Base-by-base conservation (phyloP, 2,888 invertebrate genomes). In the Agrotis clavis region DNA sequence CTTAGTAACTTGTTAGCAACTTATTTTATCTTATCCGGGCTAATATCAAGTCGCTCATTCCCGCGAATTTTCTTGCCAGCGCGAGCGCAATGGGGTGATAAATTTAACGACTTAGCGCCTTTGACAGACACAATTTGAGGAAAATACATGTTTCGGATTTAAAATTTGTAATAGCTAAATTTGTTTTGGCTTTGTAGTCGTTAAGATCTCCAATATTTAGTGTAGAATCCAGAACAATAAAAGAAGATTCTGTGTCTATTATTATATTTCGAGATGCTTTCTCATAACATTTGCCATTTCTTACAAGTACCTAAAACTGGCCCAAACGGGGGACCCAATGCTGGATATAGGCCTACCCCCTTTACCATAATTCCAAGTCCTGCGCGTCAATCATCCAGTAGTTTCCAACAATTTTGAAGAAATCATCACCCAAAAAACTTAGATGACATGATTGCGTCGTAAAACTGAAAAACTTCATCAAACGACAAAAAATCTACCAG, bases 1-100 rank as follows among this genome's bases (percentile, higher is more conserved):
- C 71, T 78, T 70, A 78, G 84, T 77, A 72, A 84, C 82, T 83
- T 85, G 86, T 87, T 84, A 83, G 86, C 82, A 83, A 83, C 84
- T 84, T 86, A 87, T 87, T 87, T 74, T 76, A 74, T 75, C 77
- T 85, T 84, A 87, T 86, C 83, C 77, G 61, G 64, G 62, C 66
- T 79, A 71, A 79, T 79, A 82, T 86, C 82, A 59, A 30, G 61
- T 64, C 59, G 60, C 53, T 65, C 41, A 71, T 65, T 73, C 80
- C 72, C 25, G 77, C 62, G 48, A 73, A 67, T 69, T 72, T 60
- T 47, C 71, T 54, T 19, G 56, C 13, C 51, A 47, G 35, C 57
- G 50, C 71, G n/a, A 54, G 54, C 51, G 60, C 63, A 51, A 61
- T 57, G 54, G 3, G 53, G 25, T 64, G 30, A 54, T 74, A 60